Evolutionary conservation across 2,888 invertebrate genomes (phyloP), one percentile per base, ranked within the genome.

Genomic region (Drosophila kuntzei): DNA sequence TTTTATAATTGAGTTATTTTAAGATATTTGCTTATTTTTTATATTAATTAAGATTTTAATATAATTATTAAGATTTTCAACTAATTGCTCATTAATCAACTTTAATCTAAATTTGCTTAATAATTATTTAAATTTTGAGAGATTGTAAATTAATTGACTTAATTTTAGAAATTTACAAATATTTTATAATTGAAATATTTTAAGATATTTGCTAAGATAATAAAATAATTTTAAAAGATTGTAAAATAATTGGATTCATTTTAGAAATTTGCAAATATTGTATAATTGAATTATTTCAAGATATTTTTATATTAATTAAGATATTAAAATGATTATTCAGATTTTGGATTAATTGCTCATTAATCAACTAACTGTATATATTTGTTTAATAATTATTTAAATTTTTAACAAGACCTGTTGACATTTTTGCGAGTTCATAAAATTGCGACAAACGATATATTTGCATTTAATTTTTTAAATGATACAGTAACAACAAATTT

Each of bases 241-340:
- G 8, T 36, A 16, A 59, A 68, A 55, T 60, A 25, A 32, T 44
- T 44, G 29, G 43, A 18, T 47, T 55, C 29, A 59, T 44, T 54
- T 46, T 44, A 18, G 32, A n/a, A 44, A 14, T 34, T 44, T 34
- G 12, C 22, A 36, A 57, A 46, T 37, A 46, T 18, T 18, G 27
- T 9, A 12, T 18, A 36, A 27, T 46, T 36, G n/a, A 27, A 41
- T 53, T 41, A 41, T 20, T 20, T 16, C 9, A 18, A 14, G 8
- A 18, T 34, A 3, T 22, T 44, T n/a, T n/a, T n/a, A n/a, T n/a
- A n/a, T n/a, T 32, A 34, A 34, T 34, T 7, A n/a, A 34, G 5
- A 25, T 27, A 7, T 8, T 11, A 1, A 9, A 7, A 2, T 7
- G 32, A 20, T 49, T 50, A 12, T 16, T 25, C 51, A 25, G 16